Conservation (phyloP, 2,888 invertebrate species). For the Drepanosiphum platanoidis region DNA sequence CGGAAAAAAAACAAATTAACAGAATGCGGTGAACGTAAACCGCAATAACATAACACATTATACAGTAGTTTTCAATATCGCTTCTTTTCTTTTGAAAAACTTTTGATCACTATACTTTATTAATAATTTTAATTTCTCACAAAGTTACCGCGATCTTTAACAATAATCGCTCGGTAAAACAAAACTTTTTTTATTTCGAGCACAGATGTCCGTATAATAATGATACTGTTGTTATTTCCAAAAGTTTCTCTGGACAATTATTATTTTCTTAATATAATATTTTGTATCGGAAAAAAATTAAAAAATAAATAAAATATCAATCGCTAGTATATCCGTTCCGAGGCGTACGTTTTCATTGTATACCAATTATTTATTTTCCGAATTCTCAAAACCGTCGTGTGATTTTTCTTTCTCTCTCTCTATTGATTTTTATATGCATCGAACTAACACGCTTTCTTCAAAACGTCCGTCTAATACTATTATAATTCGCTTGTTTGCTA, state of each 20-base stretch:
- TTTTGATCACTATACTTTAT: slow-evolving; percentile 33
- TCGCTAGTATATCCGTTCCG: too few relatives aligned
- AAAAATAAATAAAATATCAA: too few relatives aligned
- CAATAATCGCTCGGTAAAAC: slow-evolving; percentile 1
- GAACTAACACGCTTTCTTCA: too few relatives aligned
- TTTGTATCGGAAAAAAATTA: too few relatives aligned
- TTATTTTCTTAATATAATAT: slow-evolving; percentile 2
- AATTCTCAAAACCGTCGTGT: too few relatives aligned
- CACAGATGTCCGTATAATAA: slow-evolving; percentile 15
- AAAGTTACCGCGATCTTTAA: slow-evolving; percentile 16
- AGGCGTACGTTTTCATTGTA: too few relatives aligned
- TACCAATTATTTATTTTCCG: too few relatives aligned
- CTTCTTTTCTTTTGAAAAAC: background rate
- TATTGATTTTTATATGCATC: too few relatives aligned
- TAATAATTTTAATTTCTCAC: slow-evolving; percentile 33
- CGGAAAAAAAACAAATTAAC: slow-evolving; percentile 3
- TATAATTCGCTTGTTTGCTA: too few relatives aligned
- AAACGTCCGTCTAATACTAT: too few relatives aligned
- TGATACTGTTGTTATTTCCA: background rate
- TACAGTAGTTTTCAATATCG: slow-evolving; percentile 29
- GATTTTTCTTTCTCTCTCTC: too few relatives aligned
- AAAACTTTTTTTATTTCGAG: slow-evolving; percentile 17
- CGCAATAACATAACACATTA: background rate
- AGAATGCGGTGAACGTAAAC: background rate
- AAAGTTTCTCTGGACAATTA: slow-evolving; percentile 14